Evolutionary conservation across 2,113 vertebrate genomes (phyloP).

Genomic region (Cervus canadensis): DNA sequence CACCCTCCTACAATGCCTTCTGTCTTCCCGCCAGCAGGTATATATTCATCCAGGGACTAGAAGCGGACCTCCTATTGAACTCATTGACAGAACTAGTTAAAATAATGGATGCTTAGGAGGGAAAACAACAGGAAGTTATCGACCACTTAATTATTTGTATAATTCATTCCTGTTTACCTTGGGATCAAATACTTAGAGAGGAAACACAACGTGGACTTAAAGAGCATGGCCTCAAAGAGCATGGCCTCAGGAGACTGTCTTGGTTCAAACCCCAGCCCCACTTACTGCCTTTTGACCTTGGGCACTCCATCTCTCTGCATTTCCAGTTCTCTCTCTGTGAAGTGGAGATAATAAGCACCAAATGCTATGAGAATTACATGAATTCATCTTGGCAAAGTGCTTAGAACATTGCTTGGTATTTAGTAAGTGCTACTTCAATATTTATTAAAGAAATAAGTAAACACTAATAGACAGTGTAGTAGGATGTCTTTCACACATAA

Average conservation of each 20-base stretch:
- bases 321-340: neutral
- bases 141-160: neutral
- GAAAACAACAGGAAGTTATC: neutral
- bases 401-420: neutral
- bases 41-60: neutral
- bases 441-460: constrained; percentile 17
- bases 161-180: neutral
- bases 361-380: neutral
- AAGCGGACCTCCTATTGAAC: neutral
- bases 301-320: neutral
- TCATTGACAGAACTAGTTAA: neutral
- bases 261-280: neutral
- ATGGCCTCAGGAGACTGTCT: neutral
- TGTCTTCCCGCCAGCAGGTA: neutral
- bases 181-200: neutral
- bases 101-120: neutral
- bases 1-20: neutral
- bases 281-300: neutral
- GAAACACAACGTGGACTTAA: neutral
- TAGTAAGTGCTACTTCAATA: neutral
- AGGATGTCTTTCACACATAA: neutral
- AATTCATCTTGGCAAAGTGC: neutral
- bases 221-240: neutral
- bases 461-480: neutral
- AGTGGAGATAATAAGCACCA: neutral